Percentiles rank a stretch among this genome's conserved stretches.
Evolutionary conservation across 2,888 invertebrate genomes (phyloP).

Genomic region (Dolichomitus sp.): DNA sequence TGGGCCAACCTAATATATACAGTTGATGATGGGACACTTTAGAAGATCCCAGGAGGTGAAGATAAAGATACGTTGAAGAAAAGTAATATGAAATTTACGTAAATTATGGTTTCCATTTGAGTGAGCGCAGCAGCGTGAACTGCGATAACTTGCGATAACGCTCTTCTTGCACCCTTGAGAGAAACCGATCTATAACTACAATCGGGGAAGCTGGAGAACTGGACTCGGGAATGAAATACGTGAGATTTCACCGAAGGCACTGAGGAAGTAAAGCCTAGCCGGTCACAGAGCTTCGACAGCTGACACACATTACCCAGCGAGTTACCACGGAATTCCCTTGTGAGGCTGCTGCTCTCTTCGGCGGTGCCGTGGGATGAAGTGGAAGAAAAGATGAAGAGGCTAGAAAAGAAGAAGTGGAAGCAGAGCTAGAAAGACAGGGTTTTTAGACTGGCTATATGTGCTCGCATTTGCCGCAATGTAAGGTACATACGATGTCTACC

Average conservation of each 20-base stretch:
- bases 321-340: conserved; percentile 74
- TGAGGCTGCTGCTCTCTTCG: conserved; percentile 49
- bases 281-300: conserved; percentile 70
- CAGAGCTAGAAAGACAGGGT: not conserved
- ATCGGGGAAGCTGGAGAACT: conserved; percentile 10
- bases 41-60: not conserved
- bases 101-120: conserved; percentile 51
- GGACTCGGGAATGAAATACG: conserved; percentile 58
- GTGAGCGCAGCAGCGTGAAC: conserved; percentile 15
- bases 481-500: conserved; percentile 63
- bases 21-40: too few species aligned
- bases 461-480: conserved; percentile 3
- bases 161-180: not conserved
- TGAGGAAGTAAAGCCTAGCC: conserved; percentile 35
- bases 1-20: too few species aligned
- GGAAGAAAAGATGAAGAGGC: conserved; percentile 30
- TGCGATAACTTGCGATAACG: not conserved
- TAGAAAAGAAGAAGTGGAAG: conserved; percentile 19
- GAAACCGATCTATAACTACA: conserved; percentile 1
- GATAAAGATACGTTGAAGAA: conserved; percentile 10
- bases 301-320: conserved; percentile 77
- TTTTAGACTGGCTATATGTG: conserved; percentile 1
- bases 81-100: conserved; percentile 51
- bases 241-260: conserved; percentile 54
- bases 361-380: conserved; percentile 46